Conservation (phyloP, 2,113 vertebrate genomes). For the Pollimyrus isidori region DNA sequence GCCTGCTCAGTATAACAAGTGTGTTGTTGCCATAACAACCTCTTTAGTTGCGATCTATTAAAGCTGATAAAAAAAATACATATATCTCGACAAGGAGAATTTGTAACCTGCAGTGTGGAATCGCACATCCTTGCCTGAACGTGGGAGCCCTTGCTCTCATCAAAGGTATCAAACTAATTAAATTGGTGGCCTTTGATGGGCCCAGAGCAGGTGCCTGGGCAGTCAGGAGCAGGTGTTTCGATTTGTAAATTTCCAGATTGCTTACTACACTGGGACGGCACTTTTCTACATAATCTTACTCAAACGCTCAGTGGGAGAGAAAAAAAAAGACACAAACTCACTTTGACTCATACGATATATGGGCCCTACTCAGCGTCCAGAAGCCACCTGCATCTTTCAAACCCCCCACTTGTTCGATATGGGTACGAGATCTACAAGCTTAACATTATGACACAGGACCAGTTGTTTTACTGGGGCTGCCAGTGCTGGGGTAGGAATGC, state of each 20-base stretch:
- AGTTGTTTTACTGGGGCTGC: background rate
- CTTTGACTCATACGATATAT: background rate
- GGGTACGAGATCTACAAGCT: background rate
- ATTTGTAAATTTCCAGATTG: background rate
- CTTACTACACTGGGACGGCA: background rate
- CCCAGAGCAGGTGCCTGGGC: background rate
- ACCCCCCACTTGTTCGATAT: background rate
- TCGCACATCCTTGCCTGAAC: background rate
- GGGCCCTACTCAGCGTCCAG: background rate
- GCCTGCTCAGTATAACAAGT: background rate
- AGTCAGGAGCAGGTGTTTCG: background rate
- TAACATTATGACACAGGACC: background rate
- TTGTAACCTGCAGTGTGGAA: background rate
- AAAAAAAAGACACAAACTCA: background rate
- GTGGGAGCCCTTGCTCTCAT: background rate
- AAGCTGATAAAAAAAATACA: background rate
- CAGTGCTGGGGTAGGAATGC: background rate
- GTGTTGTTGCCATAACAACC: slow-evolving; percentile 25
- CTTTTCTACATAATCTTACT: background rate
- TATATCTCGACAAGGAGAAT: background rate
- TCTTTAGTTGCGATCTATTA: background rate
- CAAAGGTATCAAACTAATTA: slow-evolving; percentile 1
- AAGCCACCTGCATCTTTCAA: background rate
- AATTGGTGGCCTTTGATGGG: background rate
- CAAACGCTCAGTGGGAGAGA: background rate